Base-by-base conservation (phyloP, 2,888 invertebrate species). In the Chironomus tentans region DNA sequence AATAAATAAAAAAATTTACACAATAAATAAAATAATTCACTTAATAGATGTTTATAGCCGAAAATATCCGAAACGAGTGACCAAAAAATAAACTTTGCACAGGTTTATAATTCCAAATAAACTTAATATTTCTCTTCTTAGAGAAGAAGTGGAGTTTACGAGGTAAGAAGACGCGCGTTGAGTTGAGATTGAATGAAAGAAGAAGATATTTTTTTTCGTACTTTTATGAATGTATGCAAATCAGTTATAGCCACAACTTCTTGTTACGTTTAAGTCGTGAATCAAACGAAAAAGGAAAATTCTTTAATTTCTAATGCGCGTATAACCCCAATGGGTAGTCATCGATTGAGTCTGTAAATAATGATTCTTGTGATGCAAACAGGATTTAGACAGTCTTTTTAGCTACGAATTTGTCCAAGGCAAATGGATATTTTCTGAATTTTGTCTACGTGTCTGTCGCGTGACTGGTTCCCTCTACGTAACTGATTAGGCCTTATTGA, bases 91-190 rank as follows among this genome's bases (percentile, higher is more conserved):
- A 74, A 74, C 65, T 74, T 68, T 74, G 65, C 74, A 47, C 74
- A 74, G 74, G 48, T 68, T 74, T 74, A 74, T 65, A 68, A 74
- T 73, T 56, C 73, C n/a, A 74, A 74, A 68, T 38, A 38, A 68
- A 38, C 15, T 68, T 68, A 38, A 38, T 38, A 38, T 38, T 38
- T 38, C 4, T 12, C 24, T 18, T 12, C 38, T 46, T 12, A 24
- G 22, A 24, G 21, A 24, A 65, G 24, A 38, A 24, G 65, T 65
- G 24, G 22, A 65, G 10, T 22, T 56, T 15, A 15, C 56, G 56
- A 56, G 56, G 56, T 56, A 56, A 56, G 56, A 56, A 56, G 56
- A 56, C 15, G 56, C 56, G 56, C 56, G 56, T 18, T 5, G 56
- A 56, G 18, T 56, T 56, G 56, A 56, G 18, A 56, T 56, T 56